Conservation (phyloP, 2,797 vertebrate genomes). For the Melanotaenia parkinsoni region DNA sequence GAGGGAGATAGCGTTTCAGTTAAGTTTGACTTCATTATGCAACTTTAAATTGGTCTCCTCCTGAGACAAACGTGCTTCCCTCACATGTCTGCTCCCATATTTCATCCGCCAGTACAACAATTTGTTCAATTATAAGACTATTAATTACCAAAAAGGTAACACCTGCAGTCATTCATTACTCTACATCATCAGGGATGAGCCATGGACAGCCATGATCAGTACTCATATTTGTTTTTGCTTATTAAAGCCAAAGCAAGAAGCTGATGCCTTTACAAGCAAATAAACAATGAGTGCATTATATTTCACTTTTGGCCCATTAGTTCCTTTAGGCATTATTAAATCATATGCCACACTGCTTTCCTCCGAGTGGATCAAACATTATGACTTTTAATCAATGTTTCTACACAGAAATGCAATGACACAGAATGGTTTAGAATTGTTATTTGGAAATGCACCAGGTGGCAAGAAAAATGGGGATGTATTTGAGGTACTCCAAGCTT, state of each 20-base stretch:
- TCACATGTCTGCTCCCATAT: slow-evolving; percentile 66
- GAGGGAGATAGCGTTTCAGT: slow-evolving; percentile 24
- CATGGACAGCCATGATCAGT: slow-evolving; percentile 60
- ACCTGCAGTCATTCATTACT: slow-evolving; percentile 80
- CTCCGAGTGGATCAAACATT: slow-evolving; percentile 2
- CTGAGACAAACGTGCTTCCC: slow-evolving; percentile 65
- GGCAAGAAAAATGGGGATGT: background rate
- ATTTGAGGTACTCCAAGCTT: background rate
- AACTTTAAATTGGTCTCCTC: slow-evolving; percentile 60
- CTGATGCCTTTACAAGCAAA: slow-evolving; percentile 12
- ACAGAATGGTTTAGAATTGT: background rate
- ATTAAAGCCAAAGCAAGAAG: slow-evolving; percentile 55
- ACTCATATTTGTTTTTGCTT: slow-evolving; percentile 50
- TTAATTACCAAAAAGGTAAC: slow-evolving; percentile 78
- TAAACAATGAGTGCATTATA: background rate
- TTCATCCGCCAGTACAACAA: slow-evolving; percentile 74
- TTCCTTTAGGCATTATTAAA: background rate
- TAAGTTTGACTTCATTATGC: slow-evolving; percentile 53
- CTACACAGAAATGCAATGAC: slow-evolving; percentile 14
- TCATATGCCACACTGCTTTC: background rate
- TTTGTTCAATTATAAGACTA: slow-evolving; percentile 80
- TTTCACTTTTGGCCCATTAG: slow-evolving; percentile 4
- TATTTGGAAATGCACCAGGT: background rate
- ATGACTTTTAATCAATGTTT: slow-evolving; percentile 28
- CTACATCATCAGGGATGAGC: slow-evolving; percentile 47